Conservation (phyloP, 2,888 invertebrate genomes). For the Drosophila demipolita region DNA sequence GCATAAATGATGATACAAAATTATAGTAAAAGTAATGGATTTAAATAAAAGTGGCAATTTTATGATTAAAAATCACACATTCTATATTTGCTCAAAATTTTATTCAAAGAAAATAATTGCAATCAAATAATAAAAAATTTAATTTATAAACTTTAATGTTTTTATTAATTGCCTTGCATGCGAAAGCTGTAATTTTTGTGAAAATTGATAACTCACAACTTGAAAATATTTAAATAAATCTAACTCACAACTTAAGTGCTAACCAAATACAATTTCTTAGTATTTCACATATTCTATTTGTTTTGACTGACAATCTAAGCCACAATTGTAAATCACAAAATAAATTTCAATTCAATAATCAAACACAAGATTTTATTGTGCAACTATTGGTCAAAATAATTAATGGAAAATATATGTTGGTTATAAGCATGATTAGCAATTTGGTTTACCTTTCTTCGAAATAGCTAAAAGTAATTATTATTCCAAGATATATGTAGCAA, state of each 20-base stretch:
- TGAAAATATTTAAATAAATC: not conserved
- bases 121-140: not conserved
- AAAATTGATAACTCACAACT: not conserved
- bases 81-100: not conserved
- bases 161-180: not conserved
- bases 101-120: not conserved
- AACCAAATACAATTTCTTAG: not conserved
- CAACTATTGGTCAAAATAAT: not conserved
- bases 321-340: not conserved
- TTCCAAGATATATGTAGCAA: not conserved
- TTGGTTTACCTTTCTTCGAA: slow-evolving; percentile 22
- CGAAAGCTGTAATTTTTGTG: not conserved
- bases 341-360: not conserved
- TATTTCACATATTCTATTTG: not conserved
- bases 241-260: not conserved
- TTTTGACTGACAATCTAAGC: not conserved
- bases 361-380: not conserved
- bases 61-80: too few species aligned
- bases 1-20: not conserved
- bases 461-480: not conserved
- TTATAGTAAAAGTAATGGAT: not conserved
- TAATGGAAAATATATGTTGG: slow-evolving; percentile 6
- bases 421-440: slow-evolving; percentile 31
- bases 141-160: not conserved
- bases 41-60: not conserved